Percentiles rank a stretch among this genome's conserved stretches.
Evolutionary conservation across 2,113 vertebrate genomes (phyloP).

Genomic region (Chrysemys picta): DNA sequence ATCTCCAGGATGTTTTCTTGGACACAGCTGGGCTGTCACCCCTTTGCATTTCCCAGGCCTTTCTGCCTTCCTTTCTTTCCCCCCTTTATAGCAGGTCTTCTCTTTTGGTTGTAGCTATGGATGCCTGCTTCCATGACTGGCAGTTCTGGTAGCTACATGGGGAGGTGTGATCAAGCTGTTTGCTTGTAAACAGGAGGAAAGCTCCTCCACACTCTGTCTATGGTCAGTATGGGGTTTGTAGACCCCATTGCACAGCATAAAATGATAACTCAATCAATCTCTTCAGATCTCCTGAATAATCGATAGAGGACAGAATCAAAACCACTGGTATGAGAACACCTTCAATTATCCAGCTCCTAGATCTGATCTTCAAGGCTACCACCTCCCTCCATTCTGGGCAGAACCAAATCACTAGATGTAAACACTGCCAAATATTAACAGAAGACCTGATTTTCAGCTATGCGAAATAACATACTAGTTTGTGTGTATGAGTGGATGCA

Average conservation of each 20-base stretch:
- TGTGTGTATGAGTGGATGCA: neutral
- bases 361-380: neutral
- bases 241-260: neutral
- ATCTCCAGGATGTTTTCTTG: neutral
- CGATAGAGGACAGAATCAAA: neutral
- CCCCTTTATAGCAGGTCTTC: neutral
- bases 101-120: neutral
- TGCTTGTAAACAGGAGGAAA: neutral
- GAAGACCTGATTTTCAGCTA: neutral
- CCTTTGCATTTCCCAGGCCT: neutral
- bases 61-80: neutral
- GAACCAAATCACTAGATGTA: neutral
- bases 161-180: neutral
- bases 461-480: rapidly evolving
- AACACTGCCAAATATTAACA: neutral
- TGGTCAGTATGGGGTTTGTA: neutral
- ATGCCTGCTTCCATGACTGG: neutral
- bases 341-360: neutral
- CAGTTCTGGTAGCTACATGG: neutral
- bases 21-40: neutral
- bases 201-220: neutral
- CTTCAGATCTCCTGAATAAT: neutral
- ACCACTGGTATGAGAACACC: neutral
- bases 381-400: neutral
- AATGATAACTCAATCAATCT: neutral